phyloP scores from a whole-genome alignment of 2,888 invertebrate genomes.

The Keiferia lycopersicella region DNA sequence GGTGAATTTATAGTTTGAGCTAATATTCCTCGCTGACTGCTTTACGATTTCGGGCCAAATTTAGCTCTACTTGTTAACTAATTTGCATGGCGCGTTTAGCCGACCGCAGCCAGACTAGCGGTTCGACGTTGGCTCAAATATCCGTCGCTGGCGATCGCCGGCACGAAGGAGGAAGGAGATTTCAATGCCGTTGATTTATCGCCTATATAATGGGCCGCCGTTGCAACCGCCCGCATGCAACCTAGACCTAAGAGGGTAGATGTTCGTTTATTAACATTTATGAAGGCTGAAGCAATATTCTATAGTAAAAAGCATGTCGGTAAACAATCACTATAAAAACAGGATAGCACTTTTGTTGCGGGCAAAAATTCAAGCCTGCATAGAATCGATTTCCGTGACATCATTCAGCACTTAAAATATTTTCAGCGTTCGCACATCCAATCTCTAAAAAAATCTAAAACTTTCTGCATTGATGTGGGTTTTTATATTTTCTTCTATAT shows the following conservation, averaged over 20 bases:
- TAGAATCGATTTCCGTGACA: neutral
- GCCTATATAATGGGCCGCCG: slow-evolving; percentile 68
- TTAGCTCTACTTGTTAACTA: slow-evolving; percentile 10
- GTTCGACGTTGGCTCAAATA: slow-evolving; percentile 57
- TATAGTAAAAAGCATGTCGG: neutral
- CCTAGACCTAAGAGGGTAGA: slow-evolving; percentile 32
- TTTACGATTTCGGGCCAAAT: slow-evolving; percentile 12
- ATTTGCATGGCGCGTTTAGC: slow-evolving; percentile 17
- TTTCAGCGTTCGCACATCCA: too few species aligned
- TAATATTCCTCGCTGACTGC: slow-evolving; percentile 5
- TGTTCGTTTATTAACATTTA: slow-evolving; percentile 29
- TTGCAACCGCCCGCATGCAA: slow-evolving; percentile 71
- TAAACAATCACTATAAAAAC: neutral
- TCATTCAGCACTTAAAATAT: too few species aligned
- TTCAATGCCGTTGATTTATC: slow-evolving; percentile 78
- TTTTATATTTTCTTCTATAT: too few species aligned
- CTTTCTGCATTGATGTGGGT: too few species aligned
- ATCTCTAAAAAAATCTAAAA: too few species aligned
- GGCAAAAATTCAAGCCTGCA: neutral
- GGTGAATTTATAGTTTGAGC: neutral
- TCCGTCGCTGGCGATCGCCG: slow-evolving; percentile 57
- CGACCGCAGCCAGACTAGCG: slow-evolving; percentile 8
- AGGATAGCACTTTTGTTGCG: neutral
- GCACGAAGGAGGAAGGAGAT: slow-evolving; percentile 77
- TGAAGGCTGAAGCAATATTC: slow-evolving; percentile 26